These are phyloP conservation scores for Orycteropus afer DNA, from an alignment of 2,113 vertebrate genomes.

Conservation along the genomic window DNA sequence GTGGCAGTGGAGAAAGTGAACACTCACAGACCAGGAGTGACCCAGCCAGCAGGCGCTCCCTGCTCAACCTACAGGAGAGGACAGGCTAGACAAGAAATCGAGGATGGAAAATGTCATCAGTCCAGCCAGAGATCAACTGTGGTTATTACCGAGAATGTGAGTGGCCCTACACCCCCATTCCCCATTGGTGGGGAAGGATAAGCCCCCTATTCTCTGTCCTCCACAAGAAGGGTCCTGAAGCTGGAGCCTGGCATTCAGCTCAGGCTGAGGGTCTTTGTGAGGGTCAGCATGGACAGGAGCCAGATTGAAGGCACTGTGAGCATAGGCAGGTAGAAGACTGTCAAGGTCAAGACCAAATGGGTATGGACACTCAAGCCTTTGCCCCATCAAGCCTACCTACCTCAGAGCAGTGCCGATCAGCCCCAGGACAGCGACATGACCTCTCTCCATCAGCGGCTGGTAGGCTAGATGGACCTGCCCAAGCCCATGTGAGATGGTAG, in stretches of 20 bases:
- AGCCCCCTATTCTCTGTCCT: not conserved
- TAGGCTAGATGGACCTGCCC: not conserved
- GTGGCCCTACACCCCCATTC: not conserved
- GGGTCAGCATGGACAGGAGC: not conserved
- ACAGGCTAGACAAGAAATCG: not conserved
- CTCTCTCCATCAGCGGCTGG: not conserved
- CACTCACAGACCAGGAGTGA: not conserved
- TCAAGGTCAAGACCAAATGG: not conserved
- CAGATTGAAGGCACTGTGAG: not conserved
- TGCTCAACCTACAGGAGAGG: conserved; percentile 12
- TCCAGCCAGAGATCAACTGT: not conserved
- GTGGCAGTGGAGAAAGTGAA: conserved; percentile 39
- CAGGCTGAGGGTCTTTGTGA: not conserved
- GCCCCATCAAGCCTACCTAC: not conserved
- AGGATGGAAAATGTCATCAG: conserved; percentile 3
- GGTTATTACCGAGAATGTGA: not conserved
- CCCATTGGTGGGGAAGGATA: not conserved
- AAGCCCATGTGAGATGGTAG: not conserved
- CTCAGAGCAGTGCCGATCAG: not conserved
- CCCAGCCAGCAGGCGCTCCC: not conserved
- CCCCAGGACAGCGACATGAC: not conserved
- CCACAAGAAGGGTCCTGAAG: not conserved
- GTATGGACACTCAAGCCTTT: not conserved
- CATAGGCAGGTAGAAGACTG: not conserved
- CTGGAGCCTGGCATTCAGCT: not conserved